Conservation (phyloP, 2,797 vertebrate species). For the Scolopax rusticola region DNA sequence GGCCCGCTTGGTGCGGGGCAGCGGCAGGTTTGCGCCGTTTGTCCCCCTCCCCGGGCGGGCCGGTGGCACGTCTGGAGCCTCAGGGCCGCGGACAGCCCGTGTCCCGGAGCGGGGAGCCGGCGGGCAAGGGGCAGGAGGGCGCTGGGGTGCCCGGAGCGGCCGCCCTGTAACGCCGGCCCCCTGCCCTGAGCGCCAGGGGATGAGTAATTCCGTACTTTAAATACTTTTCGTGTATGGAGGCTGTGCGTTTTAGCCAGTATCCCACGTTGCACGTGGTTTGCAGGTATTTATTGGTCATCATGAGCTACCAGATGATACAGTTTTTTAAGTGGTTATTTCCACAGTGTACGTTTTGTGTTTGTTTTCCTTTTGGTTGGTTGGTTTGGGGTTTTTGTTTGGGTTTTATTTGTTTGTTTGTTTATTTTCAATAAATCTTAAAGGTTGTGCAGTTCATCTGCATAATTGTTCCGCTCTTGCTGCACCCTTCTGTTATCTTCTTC, state of each 20-base stretch:
- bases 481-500: not conserved
- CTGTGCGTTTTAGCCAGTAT: not conserved
- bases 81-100: accelerated
- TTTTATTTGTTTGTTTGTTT: not conserved
- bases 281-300: not conserved
- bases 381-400: not conserved
- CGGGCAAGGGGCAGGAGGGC: not conserved
- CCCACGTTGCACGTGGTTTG: not conserved
- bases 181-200: accelerated
- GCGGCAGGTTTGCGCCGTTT: too few relatives aligned
- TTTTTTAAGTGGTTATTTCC: not conserved
- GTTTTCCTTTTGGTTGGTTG: not conserved
- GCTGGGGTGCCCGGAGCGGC: too few relatives aligned
- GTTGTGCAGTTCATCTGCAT: not conserved
- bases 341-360: accelerated
- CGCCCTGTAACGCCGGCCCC: accelerated
- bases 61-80: accelerated
- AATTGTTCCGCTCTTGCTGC: not conserved
- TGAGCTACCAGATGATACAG: not conserved
- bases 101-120: not conserved
- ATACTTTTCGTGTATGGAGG: too few relatives aligned
- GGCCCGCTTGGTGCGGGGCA: not conserved
- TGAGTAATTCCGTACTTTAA: not conserved
- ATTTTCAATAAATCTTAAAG: not conserved
- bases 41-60: not conserved